Evolutionary conservation across 35 echinoderm and acorn worm species (phyloP).

Genomic region (Nesometra sesokonis): DNA sequence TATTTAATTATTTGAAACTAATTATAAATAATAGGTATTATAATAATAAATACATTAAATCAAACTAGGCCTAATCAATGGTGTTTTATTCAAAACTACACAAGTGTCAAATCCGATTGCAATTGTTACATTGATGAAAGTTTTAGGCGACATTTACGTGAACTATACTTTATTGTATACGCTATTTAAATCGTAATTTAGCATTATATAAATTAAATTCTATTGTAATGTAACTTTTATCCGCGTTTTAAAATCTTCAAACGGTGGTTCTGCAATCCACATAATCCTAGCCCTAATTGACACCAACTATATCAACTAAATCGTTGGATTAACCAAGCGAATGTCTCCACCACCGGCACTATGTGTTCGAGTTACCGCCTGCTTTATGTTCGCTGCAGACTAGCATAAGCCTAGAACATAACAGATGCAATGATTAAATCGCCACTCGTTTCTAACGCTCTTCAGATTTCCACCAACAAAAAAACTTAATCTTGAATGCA

Average conservation of each 20-base stretch:
- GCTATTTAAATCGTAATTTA: not conserved
- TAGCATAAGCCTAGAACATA: not conserved
- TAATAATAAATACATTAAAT: too few species aligned
- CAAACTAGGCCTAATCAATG: too few species aligned
- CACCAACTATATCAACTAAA: not conserved
- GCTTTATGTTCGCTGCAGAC: not conserved
- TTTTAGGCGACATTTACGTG: too few species aligned
- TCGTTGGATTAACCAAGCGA: not conserved
- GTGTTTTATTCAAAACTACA: too few species aligned
- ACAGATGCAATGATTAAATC: not conserved
- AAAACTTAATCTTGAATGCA: not conserved
- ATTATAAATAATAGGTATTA: too few species aligned
- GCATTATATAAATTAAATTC: not conserved
- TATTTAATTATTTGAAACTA: too few species aligned
- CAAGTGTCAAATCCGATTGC: too few species aligned
- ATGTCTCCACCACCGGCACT: not conserved
- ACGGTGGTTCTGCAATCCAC: not conserved
- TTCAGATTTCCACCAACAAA: not conserved
- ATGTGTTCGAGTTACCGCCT: not conserved
- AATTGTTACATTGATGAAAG: too few species aligned
- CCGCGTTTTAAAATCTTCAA: not conserved
- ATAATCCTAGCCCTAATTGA: not conserved
- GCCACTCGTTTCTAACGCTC: not conserved
- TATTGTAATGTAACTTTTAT: not conserved
- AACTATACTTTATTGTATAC: too few species aligned